Percentiles rank a stretch among this genome's conserved stretches.
Conservation (phyloP, 2,113 vertebrate genomes). For the Odontophorus gujanensis region DNA sequence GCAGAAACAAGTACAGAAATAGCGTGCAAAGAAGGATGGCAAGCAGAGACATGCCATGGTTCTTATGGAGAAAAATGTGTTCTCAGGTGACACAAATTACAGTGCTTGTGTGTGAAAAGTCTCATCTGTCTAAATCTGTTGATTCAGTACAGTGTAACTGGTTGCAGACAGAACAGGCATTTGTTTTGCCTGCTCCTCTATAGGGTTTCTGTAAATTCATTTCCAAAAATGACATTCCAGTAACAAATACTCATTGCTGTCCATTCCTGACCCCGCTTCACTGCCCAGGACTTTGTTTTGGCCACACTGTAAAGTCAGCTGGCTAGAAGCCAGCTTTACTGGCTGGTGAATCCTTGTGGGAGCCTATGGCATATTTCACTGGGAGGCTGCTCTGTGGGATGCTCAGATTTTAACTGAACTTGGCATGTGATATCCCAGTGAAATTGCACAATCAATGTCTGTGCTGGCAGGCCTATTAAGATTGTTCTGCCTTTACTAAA, state of each 20-base stretch:
- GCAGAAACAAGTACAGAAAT: not conserved
- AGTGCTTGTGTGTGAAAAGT: not conserved
- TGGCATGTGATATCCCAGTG: rapidly evolving
- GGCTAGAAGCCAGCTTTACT: not conserved
- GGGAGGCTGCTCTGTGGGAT: rapidly evolving
- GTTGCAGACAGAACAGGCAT: not conserved
- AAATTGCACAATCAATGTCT: not conserved
- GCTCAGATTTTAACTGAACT: not conserved
- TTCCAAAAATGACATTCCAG: not conserved
- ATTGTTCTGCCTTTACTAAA: not conserved
- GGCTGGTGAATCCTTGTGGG: not conserved
- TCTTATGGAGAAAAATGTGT: not conserved
- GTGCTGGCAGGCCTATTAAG: not conserved
- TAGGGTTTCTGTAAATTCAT: not conserved
- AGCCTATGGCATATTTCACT: rapidly evolving
- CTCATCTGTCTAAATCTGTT: not conserved
- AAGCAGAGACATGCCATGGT: rapidly evolving
- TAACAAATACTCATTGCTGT: not conserved
- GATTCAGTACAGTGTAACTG: not conserved
- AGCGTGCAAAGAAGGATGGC: not conserved
- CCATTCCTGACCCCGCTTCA: not conserved
- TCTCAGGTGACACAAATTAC: not conserved
- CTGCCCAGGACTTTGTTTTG: not conserved
- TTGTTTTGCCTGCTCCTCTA: not conserved
- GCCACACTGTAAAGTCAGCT: not conserved